These are phyloP conservation scores for Prietella phreatophila DNA, from an alignment of 2,113 vertebrate species.

Conservation along the genomic window DNA sequence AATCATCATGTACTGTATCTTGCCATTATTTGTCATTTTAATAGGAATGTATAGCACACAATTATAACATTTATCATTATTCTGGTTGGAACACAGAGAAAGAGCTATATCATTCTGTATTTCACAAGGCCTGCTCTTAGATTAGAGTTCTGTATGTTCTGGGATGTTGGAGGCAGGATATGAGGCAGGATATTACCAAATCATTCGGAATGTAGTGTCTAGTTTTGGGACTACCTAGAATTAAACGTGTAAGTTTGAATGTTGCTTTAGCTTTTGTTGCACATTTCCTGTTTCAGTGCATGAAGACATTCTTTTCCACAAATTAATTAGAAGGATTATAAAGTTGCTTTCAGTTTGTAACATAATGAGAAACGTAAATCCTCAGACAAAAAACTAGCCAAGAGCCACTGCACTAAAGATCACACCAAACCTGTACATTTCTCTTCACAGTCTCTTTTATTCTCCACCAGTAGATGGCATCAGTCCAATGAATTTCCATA, in stretches of 20 bases:
- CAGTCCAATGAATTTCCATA: neutral
- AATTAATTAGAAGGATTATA: neutral
- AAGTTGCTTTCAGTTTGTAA: neutral
- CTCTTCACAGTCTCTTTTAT: neutral
- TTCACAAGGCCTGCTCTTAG: neutral
- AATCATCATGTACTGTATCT: neutral
- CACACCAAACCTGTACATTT: neutral
- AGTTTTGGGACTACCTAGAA: neutral
- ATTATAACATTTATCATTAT: neutral
- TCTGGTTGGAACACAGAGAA: neutral
- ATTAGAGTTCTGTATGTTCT: neutral
- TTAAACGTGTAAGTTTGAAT: neutral
- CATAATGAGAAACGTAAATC: neutral
- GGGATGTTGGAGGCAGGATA: neutral
- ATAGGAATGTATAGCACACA: neutral
- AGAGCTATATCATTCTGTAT: neutral
- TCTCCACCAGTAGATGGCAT: slow-evolving; percentile 60
- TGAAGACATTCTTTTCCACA: neutral
- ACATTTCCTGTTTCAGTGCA: neutral
- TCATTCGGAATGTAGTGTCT: neutral
- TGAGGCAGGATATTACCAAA: neutral
- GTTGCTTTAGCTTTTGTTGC: neutral
- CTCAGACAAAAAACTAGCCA: neutral
- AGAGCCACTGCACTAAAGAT: neutral
- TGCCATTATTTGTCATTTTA: neutral